These are phyloP conservation scores for Drosophila demipolita DNA, from an alignment of 2,888 invertebrate species.

Conservation along the genomic window DNA sequence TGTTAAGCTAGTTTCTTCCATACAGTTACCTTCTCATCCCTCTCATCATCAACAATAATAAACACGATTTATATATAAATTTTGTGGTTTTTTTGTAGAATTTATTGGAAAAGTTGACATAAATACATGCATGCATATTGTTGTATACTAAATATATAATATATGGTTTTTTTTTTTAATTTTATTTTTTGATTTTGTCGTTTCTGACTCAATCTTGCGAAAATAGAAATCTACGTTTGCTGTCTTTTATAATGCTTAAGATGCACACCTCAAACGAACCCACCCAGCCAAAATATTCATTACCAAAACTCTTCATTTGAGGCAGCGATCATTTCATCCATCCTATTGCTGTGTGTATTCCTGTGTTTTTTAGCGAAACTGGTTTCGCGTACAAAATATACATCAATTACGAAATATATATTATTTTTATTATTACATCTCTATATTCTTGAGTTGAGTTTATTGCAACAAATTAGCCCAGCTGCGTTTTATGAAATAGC, in stretches of 20 bases:
- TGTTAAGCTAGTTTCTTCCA: neutral
- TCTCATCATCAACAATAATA: slow-evolving; percentile 4
- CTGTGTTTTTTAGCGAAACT: slow-evolving; percentile 32
- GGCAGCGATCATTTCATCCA: slow-evolving; percentile 42
- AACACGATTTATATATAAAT: neutral
- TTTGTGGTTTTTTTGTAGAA: slow-evolving; percentile 67
- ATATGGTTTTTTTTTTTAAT: slow-evolving; percentile 71
- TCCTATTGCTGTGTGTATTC: slow-evolving; percentile 33
- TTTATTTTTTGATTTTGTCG: slow-evolving; percentile 53
- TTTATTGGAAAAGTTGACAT: slow-evolving; percentile 85
- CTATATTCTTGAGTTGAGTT: slow-evolving; percentile 54
- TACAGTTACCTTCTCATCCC: neutral
- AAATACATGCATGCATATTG: slow-evolving; percentile 84
- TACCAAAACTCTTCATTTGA: slow-evolving; percentile 14
- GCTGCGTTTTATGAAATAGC: slow-evolving; percentile 49
- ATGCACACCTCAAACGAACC: slow-evolving; percentile 27
- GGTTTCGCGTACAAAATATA: slow-evolving; percentile 63
- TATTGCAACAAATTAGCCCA: slow-evolving; percentile 74
- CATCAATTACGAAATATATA: slow-evolving; percentile 71
- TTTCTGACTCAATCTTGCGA: slow-evolving; percentile 69
- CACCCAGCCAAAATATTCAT: slow-evolving; percentile 14
- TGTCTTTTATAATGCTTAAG: slow-evolving; percentile 29
- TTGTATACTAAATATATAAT: slow-evolving; percentile 84
- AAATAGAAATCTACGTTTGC: slow-evolving; percentile 77
- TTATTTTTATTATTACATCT: slow-evolving; percentile 49